These are phyloP conservation scores for Brotula barbata DNA, from an alignment of 2,797 vertebrate genomes.

Conservation along the genomic window DNA sequence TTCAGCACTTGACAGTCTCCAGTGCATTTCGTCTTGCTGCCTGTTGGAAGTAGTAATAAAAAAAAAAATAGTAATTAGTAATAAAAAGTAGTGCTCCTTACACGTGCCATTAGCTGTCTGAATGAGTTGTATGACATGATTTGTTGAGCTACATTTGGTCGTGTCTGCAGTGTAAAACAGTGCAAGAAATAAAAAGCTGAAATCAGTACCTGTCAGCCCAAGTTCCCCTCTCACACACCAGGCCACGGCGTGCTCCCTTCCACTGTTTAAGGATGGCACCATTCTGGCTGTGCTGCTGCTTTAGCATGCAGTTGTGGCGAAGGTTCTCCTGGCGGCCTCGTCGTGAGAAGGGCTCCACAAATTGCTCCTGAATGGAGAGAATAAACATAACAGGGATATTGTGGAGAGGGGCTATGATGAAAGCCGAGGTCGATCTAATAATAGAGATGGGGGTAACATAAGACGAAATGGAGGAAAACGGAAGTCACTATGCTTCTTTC, in stretches of 20 bases:
- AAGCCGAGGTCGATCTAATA: not conserved
- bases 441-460: no score
- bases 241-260: slow-evolving; percentile 86
- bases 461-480: not conserved
- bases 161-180: not conserved
- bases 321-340: slow-evolving; percentile 92
- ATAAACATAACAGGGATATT: not conserved
- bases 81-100: not conserved
- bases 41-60: slow-evolving; percentile 69
- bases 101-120: not conserved
- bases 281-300: slow-evolving; percentile 88
- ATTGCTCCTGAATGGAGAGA: slow-evolving; percentile 81
- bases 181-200: not conserved
- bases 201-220: slow-evolving; percentile 88
- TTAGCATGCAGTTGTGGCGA: slow-evolving; percentile 94
- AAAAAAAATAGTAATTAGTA: not conserved
- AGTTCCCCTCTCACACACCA: slow-evolving; percentile 91
- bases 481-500: not conserved
- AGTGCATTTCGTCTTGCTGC: slow-evolving; percentile 82
- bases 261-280: slow-evolving; percentile 86
- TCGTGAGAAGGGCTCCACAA: slow-evolving; percentile 92
- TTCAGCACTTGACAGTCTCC: slow-evolving; percentile 93
- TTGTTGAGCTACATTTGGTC: not conserved
- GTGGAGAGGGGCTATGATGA: not conserved
- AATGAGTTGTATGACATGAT: no score